These are phyloP conservation scores for Adoxophyes honmai DNA, from an alignment of 1,140 invertebrate genomes.

Conservation along the genomic window DNA sequence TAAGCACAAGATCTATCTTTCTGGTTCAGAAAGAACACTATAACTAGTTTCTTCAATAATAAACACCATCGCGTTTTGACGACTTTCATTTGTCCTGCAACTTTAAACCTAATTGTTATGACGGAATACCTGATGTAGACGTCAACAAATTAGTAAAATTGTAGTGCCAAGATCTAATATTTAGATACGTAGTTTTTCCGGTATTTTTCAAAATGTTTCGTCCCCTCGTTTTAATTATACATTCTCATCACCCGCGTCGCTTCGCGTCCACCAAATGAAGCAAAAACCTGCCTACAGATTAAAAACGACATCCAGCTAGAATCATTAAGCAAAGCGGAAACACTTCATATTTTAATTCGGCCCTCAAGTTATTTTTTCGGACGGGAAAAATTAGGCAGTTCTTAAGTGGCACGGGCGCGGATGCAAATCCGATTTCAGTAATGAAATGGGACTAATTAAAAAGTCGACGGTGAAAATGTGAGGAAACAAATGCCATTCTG, in stretches of 20 bases:
- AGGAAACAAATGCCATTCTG: conserved; percentile 33
- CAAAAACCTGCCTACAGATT: conserved; percentile 19
- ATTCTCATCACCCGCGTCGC: too few relatives aligned
- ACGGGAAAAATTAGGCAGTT: conserved; percentile 47
- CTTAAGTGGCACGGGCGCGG: conserved; percentile 48
- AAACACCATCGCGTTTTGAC: too few relatives aligned
- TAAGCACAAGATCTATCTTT: too few relatives aligned
- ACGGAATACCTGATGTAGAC: too few relatives aligned
- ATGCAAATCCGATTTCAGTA: conserved; percentile 62
- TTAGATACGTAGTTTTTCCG: too few relatives aligned
- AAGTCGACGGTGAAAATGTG: conserved; percentile 41
- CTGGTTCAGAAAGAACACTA: too few relatives aligned
- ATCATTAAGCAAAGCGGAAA: conserved; percentile 23
- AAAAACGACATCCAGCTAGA: conserved; percentile 25
- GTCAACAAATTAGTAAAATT: too few relatives aligned
- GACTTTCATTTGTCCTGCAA: too few relatives aligned
- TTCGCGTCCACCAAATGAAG: not conserved
- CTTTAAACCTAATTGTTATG: too few relatives aligned
- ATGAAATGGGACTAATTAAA: conserved; percentile 58
- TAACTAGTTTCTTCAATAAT: too few relatives aligned
- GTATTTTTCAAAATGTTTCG: not conserved
- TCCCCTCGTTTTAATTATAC: not conserved
- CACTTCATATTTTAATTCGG: conserved; percentile 28
- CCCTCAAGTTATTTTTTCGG: conserved; percentile 34
- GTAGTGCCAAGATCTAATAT: too few relatives aligned